These are phyloP conservation scores for Myotis planiceps DNA, from an alignment of 2,797 vertebrate genomes.

Conservation along the genomic window DNA sequence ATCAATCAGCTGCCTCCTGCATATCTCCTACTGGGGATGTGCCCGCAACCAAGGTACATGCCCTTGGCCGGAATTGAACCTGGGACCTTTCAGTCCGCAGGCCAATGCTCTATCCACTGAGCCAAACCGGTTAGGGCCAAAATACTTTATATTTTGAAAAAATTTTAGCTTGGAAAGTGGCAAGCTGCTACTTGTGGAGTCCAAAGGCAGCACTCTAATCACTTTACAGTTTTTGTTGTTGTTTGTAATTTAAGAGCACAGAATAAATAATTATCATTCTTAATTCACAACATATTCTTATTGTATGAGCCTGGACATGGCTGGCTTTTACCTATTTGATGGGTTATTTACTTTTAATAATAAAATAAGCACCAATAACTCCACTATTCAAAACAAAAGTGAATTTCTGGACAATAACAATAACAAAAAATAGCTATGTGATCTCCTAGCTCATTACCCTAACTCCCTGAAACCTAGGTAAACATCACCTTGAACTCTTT, in stretches of 20 bases:
- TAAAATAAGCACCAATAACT: background rate
- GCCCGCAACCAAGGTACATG: too few relatives aligned
- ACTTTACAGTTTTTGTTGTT: background rate
- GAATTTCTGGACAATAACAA: background rate
- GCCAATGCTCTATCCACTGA: too few relatives aligned
- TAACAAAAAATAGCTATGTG: background rate
- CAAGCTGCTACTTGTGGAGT: background rate
- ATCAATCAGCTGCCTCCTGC: too few relatives aligned
- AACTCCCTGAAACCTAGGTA: background rate
- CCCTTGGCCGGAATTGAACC: too few relatives aligned
- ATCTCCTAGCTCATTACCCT: background rate
- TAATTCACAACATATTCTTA: background rate
- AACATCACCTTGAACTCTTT: background rate
- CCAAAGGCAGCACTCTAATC: background rate
- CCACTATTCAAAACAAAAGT: background rate
- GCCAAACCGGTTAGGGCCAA: background rate
- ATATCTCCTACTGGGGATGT: too few relatives aligned
- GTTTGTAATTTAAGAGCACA: background rate
- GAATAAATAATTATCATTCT: background rate
- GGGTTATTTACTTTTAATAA: background rate
- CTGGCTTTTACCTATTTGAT: background rate
- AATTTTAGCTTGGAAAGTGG: background rate
- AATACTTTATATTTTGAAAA: background rate
- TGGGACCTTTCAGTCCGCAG: too few relatives aligned
- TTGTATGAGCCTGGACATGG: background rate